Evolutionary conservation across 1,140 invertebrate genomes (phyloP).

Genomic region (Eriocheir sinensis): DNA sequence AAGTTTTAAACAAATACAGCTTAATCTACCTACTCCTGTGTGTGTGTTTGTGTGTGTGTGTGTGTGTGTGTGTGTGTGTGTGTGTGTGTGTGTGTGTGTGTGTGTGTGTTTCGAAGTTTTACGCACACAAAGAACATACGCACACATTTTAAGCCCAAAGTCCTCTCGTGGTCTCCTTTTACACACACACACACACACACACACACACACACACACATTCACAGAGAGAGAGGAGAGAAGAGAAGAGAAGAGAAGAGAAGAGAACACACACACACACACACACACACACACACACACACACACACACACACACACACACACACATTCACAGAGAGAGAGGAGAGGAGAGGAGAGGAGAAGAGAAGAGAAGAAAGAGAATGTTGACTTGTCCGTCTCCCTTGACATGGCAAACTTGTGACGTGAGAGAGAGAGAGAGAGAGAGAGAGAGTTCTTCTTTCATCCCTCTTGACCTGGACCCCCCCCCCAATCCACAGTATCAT

Average conservation of each 20-base stretch:
- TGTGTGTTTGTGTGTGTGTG: too few species aligned
- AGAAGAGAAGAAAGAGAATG: not conserved
- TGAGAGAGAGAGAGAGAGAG: slow-evolving; percentile 46
- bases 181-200: not conserved
- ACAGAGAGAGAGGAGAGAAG: not conserved
- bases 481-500: too few species aligned
- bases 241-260: too few species aligned
- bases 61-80: too few species aligned
- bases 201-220: slow-evolving; percentile 22
- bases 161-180: not conserved
- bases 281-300: slow-evolving; percentile 1
- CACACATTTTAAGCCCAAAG: not conserved
- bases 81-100: too few species aligned
- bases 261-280: slow-evolving; percentile 12
- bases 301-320: too few species aligned
- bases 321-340: not conserved
- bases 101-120: too few species aligned
- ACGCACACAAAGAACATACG: too few species aligned
- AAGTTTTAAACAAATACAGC: too few species aligned
- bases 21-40: too few species aligned
- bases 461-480: too few species aligned
- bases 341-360: not conserved
- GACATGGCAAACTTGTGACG: not conserved
- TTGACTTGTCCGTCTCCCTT: not conserved
- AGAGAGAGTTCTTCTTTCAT: not conserved